phyloP scores from a whole-genome alignment of 2,888 invertebrate species.

The Megaustenia siamemsis region DNA sequence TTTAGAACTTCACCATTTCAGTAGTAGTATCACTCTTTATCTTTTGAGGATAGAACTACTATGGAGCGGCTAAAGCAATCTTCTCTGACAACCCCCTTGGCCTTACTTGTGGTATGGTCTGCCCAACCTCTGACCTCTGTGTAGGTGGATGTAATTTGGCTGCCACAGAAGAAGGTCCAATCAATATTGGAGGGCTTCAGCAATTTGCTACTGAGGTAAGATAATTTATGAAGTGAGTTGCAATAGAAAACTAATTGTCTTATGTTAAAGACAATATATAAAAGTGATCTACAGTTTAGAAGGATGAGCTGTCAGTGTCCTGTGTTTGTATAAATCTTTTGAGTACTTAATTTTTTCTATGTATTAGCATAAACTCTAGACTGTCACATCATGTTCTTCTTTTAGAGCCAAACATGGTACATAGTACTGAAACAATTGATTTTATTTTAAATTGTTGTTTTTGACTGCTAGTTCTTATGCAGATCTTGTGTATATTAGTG shows the following conservation, averaged over 20 bases:
- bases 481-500: no score
- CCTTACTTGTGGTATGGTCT: slow-evolving; percentile 89
- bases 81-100: slow-evolving; percentile 97
- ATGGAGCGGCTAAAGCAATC: slow-evolving; percentile 96
- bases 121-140: slow-evolving; percentile 99
- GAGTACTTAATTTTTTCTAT: not conserved
- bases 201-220: slow-evolving; percentile 96
- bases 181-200: slow-evolving; percentile 98
- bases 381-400: not conserved
- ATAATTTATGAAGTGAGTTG: not conserved
- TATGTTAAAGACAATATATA: not conserved
- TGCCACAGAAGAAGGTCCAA: slow-evolving; percentile 97
- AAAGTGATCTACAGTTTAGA: no score
- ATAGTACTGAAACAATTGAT: no score
- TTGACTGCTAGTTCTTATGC: no score
- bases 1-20: no score
- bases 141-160: slow-evolving; percentile 98
- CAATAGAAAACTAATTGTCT: not conserved
- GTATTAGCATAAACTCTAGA: not conserved
- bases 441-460: no score
- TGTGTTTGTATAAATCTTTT: not conserved
- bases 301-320: no score
- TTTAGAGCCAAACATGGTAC: not conserved
- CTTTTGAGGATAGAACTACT: slow-evolving; percentile 89
- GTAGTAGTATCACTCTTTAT: no score